These are phyloP conservation scores for Cynoglossus semilaevis DNA, from an alignment of 2,113 vertebrate genomes.

Conservation along the genomic window DNA sequence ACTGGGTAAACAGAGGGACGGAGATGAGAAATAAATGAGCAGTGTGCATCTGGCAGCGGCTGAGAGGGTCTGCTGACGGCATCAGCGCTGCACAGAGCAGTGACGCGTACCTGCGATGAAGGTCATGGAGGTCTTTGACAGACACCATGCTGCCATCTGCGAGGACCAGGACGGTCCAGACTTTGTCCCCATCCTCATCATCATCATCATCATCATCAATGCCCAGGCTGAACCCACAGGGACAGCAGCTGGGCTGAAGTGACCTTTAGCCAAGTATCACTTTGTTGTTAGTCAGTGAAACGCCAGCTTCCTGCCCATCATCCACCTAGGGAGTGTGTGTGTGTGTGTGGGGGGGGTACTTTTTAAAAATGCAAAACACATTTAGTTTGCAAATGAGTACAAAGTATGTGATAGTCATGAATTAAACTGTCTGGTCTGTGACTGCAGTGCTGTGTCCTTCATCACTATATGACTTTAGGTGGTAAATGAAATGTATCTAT, in stretches of 20 bases:
- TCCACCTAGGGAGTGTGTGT: neutral
- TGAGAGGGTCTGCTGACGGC: constrained; percentile 28
- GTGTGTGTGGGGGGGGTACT: neutral
- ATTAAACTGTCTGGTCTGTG: no score
- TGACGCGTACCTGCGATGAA: constrained; percentile 53
- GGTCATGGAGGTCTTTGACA: constrained; percentile 16
- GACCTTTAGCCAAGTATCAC: constrained; percentile 42
- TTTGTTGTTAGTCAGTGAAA: constrained; percentile 17
- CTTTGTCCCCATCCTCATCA: neutral
- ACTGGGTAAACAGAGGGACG: constrained; percentile 49
- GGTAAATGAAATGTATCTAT: no score
- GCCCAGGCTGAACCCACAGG: constrained; percentile 3
- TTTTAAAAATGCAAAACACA: constrained; percentile 2
- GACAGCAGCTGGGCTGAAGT: constrained; percentile 13
- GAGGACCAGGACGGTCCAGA: constrained; percentile 22
- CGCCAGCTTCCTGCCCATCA: neutral
- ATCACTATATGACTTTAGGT: no score
- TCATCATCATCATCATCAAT: constrained; percentile 14
- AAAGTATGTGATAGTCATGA: neutral
- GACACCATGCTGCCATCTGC: constrained; percentile 41
- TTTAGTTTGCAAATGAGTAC: neutral
- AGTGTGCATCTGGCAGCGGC: constrained; percentile 42
- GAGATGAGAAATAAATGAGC: constrained; percentile 55
- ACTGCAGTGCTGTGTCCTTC: neutral
- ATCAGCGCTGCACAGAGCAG: constrained; percentile 14